Percentiles rank a stretch among this genome's conserved stretches.
Conservation (phyloP, 2,797 vertebrate species). For the Enteromius paludinosus region DNA sequence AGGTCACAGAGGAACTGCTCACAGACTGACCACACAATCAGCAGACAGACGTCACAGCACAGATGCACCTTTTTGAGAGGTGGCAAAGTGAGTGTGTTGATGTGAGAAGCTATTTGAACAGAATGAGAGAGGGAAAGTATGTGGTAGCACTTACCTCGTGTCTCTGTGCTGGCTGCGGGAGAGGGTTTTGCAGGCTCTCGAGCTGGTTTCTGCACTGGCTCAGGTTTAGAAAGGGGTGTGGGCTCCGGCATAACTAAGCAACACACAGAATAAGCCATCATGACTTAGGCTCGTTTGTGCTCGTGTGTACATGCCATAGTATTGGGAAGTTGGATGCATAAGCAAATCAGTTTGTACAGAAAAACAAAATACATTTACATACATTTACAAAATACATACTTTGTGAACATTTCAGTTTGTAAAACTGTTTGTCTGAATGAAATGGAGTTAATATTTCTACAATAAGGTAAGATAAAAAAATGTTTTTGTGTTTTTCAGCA, state of each 20-base stretch:
- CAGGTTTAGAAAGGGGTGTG: slow-evolving; percentile 73
- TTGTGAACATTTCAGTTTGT: background rate
- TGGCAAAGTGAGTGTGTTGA: background rate
- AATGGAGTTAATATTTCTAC: background rate
- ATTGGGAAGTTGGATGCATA: background rate
- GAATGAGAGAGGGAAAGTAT: background rate
- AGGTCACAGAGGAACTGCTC: background rate
- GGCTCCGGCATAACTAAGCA: slow-evolving; percentile 71
- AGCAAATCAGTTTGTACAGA: background rate
- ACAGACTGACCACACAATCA: background rate
- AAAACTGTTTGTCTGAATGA: background rate
- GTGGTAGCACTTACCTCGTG: slow-evolving; percentile 49
- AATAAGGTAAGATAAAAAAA: background rate
- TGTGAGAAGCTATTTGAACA: slow-evolving; percentile 1
- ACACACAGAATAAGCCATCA: slow-evolving; percentile 29
- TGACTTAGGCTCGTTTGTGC: background rate
- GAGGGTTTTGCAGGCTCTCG: slow-evolving; percentile 76
- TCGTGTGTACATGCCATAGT: background rate
- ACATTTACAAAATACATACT: too few species aligned
- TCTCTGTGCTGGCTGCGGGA: slow-evolving; percentile 63
- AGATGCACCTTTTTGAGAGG: background rate
- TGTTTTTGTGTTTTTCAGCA: background rate
- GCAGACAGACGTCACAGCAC: slow-evolving; percentile 10
- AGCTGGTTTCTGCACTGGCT: slow-evolving; percentile 72
- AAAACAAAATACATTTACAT: background rate